These are phyloP conservation scores for Halesus radiatus DNA, from an alignment of 1,140 invertebrate genomes.

Conservation along the genomic window DNA sequence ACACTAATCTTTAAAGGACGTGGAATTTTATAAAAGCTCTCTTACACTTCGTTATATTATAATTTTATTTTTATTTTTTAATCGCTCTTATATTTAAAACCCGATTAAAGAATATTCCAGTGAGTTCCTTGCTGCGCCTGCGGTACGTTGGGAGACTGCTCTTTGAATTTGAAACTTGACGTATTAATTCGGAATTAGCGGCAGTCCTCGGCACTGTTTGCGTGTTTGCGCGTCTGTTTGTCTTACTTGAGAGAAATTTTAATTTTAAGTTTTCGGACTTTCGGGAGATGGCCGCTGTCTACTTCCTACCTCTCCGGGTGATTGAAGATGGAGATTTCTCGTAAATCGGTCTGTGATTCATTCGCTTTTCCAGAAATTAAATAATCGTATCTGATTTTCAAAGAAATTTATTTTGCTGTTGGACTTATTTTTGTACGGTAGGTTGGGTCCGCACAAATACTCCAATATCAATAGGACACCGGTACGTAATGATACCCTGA, in stretches of 20 bases:
- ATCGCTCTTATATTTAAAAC: too few species aligned
- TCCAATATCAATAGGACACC: too few species aligned
- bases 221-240: slow-evolving; percentile 25
- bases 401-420: too few species aligned
- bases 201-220: slow-evolving; percentile 6
- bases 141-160: not conserved
- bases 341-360: not conserved
- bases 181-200: slow-evolving; percentile 45
- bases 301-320: not conserved
- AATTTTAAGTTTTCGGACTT: slow-evolving; percentile 44
- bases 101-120: too few species aligned
- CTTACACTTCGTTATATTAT: not conserved
- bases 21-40: too few species aligned
- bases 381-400: too few species aligned
- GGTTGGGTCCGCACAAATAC: too few species aligned
- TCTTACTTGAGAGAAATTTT: slow-evolving; percentile 44
- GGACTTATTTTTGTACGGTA: too few species aligned
- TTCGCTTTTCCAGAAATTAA: too few species aligned
- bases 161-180: slow-evolving; percentile 29
- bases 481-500: too few species aligned
- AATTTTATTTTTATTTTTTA: not conserved
- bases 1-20: too few species aligned
- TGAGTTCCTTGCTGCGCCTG: too few species aligned
- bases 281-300: slow-evolving; percentile 14
- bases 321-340: not conserved